Conservation (phyloP, 1,140 invertebrate species). For the Penaeus japonicus region DNA sequence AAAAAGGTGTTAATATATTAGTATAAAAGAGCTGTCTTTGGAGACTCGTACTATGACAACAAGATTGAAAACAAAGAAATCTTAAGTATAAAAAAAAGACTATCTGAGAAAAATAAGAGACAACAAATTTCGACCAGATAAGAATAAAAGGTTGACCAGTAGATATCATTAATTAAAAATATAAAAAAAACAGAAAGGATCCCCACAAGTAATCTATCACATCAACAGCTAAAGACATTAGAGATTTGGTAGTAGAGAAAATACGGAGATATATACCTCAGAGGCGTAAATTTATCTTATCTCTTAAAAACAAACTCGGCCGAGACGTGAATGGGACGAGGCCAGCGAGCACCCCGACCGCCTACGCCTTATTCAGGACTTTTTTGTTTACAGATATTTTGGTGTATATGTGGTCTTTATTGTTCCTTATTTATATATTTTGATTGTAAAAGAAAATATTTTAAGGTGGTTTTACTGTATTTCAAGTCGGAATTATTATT, state of each 20-base stretch:
- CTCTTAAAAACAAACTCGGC: background rate
- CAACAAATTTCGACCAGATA: background rate
- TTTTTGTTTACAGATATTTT: constrained; percentile 55
- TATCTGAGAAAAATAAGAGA: background rate
- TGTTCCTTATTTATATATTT: constrained; percentile 59
- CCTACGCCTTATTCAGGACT: constrained; percentile 57
- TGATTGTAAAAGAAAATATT: constrained; percentile 58
- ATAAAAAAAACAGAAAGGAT: background rate
- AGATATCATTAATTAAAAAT: background rate
- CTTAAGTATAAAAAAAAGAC: background rate
- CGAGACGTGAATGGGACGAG: constrained; percentile 60
- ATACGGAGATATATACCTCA: background rate
- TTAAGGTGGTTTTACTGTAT: background rate
- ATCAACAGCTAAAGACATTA: background rate
- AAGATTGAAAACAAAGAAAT: background rate
- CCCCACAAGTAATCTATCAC: background rate
- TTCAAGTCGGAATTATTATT: constrained; percentile 14
- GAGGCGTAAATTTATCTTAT: background rate
- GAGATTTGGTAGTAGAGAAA: background rate
- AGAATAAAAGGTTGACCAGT: background rate
- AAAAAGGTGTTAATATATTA: too few species aligned
- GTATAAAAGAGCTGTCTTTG: too few species aligned
- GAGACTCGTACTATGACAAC: too few species aligned
- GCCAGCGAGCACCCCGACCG: constrained; percentile 60
- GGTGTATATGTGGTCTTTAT: constrained; percentile 60